Evolutionary conservation across 2,888 invertebrate species (phyloP), one percentile per base, ranked within the genome.

Genomic region (Bugulina stolonifera): DNA sequence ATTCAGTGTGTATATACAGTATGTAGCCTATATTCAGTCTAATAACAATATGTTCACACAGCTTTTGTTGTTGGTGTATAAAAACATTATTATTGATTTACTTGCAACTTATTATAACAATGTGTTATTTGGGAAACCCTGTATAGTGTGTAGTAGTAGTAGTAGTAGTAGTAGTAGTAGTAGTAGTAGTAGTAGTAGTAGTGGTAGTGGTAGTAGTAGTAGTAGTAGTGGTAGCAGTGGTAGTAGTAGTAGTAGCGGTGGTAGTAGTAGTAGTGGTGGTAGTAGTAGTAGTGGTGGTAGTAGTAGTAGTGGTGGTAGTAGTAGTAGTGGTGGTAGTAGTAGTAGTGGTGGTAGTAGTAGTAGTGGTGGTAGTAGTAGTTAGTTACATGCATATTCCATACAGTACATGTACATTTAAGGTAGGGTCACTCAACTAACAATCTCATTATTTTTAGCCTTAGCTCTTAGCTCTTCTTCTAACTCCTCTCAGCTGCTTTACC

Each of bases 191-290:
- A 54, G 54, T n/a, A 18, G 54, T 54, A n/a, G 54, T 14, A 54
- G 54, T n/a, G n/a, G 54, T 18, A 14, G 54, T 14, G n/a, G 54
- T n/a, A 54, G 54, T 14, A 54, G 54, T n/a, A 18, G 54, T 54
- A n/a, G 54, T 14, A 54, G 54, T n/a, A 54, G 54, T n/a, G n/a
- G 14, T 14, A 54, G 54, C 54, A 54, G 54, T 14, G 54, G 54
- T n/a, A n/a, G 54, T 18, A 54, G 54, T n/a, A 54, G 54, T n/a
- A 54, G 54, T n/a, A 54, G 54, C 54, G 54, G 54, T n/a, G n/a
- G 54, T n/a, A n/a, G 14, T 14, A 54, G 54, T n/a, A 54, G 54
- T 14, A 54, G 54, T n/a, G 14, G 54, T 54, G 54, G 54, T 14
- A 54, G 54, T n/a, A 54, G 54, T n/a, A 54, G 54, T 14, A 54